phyloP scores from a whole-genome alignment of 2,113 vertebrate genomes.

The Mustela lutreola region DNA sequence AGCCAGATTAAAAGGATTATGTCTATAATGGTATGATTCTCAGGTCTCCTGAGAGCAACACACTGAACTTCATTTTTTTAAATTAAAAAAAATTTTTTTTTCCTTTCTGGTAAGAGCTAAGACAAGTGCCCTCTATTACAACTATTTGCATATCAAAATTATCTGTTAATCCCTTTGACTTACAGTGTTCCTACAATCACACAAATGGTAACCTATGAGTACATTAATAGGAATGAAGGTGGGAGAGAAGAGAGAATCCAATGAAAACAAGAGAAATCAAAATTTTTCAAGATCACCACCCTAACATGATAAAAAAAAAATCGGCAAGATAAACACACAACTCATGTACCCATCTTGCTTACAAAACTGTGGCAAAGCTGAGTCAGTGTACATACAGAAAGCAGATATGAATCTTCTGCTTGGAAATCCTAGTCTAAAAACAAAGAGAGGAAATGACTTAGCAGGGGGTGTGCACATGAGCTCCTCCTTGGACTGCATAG shows the following conservation, averaged over 20 bases:
- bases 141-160: background rate
- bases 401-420: constrained; percentile 82
- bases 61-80: background rate
- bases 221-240: constrained; percentile 48
- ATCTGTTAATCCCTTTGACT: constrained; percentile 39
- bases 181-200: background rate
- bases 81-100: background rate
- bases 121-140: background rate
- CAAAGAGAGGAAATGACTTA: constrained; percentile 87
- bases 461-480: constrained; percentile 77
- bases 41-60: background rate
- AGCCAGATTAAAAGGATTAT: background rate
- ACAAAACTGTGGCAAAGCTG: constrained; percentile 81
- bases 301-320: background rate
- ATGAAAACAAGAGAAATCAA: constrained; percentile 57
- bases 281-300: background rate
- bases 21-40: background rate
- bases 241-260: background rate
- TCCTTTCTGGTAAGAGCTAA: background rate
- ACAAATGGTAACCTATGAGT: constrained; percentile 29
- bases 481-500: background rate
- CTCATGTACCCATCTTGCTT: background rate
- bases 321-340: constrained; percentile 1
- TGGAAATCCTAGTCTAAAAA: constrained; percentile 74
- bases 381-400: constrained; percentile 82